These are phyloP conservation scores for Lottia scabra DNA, from an alignment of 2,888 invertebrate species.

Conservation along the genomic window DNA sequence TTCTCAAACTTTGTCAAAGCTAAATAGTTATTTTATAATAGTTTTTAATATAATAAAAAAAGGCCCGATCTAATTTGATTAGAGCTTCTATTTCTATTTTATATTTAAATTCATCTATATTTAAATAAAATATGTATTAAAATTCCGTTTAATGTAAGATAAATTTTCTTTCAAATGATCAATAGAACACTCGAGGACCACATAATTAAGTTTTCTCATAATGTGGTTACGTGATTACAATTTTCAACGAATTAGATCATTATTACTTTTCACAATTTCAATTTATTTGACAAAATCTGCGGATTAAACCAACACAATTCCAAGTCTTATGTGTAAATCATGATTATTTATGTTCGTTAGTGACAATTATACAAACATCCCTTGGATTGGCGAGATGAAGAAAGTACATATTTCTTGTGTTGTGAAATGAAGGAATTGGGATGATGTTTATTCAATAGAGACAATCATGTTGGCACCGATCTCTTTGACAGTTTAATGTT, in stretches of 20 bases:
- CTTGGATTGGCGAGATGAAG: neutral
- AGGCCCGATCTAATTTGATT: too few relatives aligned
- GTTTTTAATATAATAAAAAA: too few relatives aligned
- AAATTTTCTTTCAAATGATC: neutral
- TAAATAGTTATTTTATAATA: too few relatives aligned
- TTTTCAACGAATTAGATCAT: slow-evolving; percentile 1
- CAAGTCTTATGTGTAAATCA: neutral
- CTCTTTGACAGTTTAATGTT: slow-evolving; percentile 20
- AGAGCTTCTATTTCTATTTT: too few relatives aligned
- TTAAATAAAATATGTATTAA: too few relatives aligned
- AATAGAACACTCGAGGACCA: neutral
- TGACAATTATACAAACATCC: neutral
- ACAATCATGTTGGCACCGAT: slow-evolving; percentile 20
- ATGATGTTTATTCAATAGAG: slow-evolving; percentile 23
- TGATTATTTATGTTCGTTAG: slow-evolving; percentile 1
- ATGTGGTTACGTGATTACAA: slow-evolving; percentile 1
- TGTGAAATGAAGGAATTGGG: slow-evolving; percentile 14
- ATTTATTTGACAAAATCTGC: slow-evolving; percentile 3
- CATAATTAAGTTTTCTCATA: slow-evolving; percentile 3
- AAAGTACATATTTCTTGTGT: slow-evolving; percentile 9
- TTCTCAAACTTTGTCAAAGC: too few relatives aligned
- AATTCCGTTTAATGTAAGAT: neutral
- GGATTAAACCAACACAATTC: slow-evolving; percentile 1
- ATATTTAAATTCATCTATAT: too few relatives aligned
- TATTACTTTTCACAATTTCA: slow-evolving; percentile 4